phyloP scores from a whole-genome alignment of 2,797 vertebrate species.

The Typhlichthys eigenmanni region DNA sequence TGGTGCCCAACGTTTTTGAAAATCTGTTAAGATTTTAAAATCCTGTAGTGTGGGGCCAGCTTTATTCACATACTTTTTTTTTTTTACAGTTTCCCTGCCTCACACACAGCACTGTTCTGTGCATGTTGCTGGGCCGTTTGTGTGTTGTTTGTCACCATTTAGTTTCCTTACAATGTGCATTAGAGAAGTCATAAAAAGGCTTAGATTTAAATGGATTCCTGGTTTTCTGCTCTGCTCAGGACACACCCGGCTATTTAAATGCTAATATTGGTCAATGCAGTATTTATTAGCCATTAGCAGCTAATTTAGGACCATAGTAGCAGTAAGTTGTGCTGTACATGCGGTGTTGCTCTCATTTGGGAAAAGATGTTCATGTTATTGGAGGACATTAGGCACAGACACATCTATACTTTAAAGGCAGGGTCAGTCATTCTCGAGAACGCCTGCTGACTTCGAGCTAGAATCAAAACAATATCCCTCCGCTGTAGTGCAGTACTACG shows the following conservation, averaged over 20 bases:
- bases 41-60: not conserved
- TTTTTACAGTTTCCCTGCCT: not conserved
- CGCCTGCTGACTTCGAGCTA: too few relatives aligned
- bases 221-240: conserved; percentile 24
- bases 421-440: too few relatives aligned
- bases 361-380: conserved; percentile 8
- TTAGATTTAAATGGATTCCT: conserved; percentile 14
- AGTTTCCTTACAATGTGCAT: not conserved
- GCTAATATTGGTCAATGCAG: conserved; percentile 46
- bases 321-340: conserved; percentile 17
- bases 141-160: not conserved
- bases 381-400: not conserved
- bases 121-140: not conserved
- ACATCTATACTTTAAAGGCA: too few relatives aligned
- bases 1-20: too few relatives aligned
- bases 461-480: too few relatives aligned
- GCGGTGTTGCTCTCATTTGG: conserved; percentile 10
- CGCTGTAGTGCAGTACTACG: too few relatives aligned
- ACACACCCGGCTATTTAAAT: conserved; percentile 54
- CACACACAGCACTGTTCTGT: not conserved
- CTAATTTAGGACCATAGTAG: conserved; percentile 38
- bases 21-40: too few relatives aligned
- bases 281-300: conserved; percentile 53
- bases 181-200: conserved; percentile 9
- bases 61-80: not conserved